phyloP scores from a whole-genome alignment of 2,113 vertebrate species.

The Sminthopsis crassicaudata region DNA sequence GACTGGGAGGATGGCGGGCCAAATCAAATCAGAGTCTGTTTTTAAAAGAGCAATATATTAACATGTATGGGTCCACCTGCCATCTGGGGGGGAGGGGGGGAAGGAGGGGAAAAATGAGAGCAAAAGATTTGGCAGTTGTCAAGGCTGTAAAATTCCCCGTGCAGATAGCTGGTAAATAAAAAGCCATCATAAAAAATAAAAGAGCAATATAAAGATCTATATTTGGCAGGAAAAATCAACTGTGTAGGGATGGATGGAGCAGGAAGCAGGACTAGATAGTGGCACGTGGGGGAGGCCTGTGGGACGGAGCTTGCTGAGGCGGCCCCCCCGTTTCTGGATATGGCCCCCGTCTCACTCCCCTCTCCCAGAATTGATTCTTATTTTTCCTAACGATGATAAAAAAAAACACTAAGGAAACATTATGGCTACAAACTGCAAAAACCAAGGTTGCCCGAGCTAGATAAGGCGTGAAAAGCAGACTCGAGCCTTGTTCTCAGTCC shows the following conservation, averaged over 20 bases:
- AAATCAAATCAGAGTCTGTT: not conserved
- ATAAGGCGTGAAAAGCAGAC: not conserved
- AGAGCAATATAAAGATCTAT: not conserved
- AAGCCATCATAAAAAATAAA: not conserved
- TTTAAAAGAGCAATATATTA: not conserved
- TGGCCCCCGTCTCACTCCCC: not conserved
- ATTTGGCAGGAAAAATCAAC: not conserved
- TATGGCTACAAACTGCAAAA: not conserved
- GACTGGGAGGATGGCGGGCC: not conserved
- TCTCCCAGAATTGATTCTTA: not conserved
- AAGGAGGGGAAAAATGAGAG: no score
- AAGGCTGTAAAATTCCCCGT: no score
- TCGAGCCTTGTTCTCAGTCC: not conserved
- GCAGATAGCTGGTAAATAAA: no score
- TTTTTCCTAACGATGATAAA: not conserved
- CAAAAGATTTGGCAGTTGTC: no score
- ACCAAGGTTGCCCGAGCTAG: not conserved
- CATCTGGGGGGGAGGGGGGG: no score
- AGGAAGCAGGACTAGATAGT: not conserved
- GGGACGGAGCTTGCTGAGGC: not conserved
- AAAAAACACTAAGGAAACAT: not conserved
- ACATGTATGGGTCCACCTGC: no score
- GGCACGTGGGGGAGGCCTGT: not conserved
- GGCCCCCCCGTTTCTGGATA: not conserved
- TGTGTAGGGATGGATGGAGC: not conserved